Conservation (phyloP, 2,113 vertebrate genomes). For the Epinephelus fuscoguttatus region DNA sequence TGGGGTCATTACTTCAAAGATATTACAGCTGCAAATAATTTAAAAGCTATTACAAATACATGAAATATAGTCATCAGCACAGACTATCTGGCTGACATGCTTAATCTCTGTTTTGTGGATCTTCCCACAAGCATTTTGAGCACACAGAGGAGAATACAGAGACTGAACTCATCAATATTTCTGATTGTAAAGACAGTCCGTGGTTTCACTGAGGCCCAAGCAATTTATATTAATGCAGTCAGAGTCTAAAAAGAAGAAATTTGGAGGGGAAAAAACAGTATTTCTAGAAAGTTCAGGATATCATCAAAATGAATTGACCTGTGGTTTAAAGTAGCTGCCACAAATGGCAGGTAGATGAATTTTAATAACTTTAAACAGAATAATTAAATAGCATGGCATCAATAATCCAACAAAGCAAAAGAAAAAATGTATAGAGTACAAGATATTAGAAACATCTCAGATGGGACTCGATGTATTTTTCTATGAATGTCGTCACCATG, state of each 20-base stretch:
- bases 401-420: background rate
- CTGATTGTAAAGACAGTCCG: conserved; percentile 22
- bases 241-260: background rate
- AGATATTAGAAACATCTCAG: background rate
- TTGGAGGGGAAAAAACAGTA: background rate
- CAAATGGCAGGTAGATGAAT: background rate
- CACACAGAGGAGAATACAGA: conserved; percentile 18
- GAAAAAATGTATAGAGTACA: too few species aligned
- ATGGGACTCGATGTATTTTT: too few species aligned
- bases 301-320: background rate
- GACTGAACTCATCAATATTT: conserved; percentile 20
- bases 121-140: conserved; percentile 1
- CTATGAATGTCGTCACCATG: too few species aligned
- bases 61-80: background rate
- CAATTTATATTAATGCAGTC: conserved; percentile 28
- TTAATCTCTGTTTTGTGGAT: conserved; percentile 5
- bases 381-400: background rate
- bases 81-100: background rate
- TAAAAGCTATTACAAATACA: background rate
- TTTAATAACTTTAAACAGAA: background rate
- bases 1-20: background rate
- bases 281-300: background rate
- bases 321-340: background rate
- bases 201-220: background rate
- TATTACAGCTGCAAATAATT: conserved; percentile 16